Evolutionary conservation across 2,797 vertebrate genomes (phyloP), one percentile per base, ranked within the genome.

Genomic region (Acanthornis magna): DNA sequence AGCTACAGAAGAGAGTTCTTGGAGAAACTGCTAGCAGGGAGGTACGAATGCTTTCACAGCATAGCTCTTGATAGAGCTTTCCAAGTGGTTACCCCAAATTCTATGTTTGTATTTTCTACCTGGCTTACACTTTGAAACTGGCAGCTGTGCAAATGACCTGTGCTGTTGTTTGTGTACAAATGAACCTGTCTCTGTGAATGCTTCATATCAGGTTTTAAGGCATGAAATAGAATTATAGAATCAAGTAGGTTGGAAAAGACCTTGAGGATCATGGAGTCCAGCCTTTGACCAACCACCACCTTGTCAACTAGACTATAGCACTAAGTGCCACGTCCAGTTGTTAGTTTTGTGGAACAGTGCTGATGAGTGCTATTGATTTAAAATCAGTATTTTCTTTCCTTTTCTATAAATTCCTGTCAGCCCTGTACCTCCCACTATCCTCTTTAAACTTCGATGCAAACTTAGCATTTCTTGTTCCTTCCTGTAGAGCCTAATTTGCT

Each of bases 401-500:
- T 74, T 78, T 75, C 40, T 86, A 0, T 62, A 43, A 50, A 16
- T 58, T 85, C 11, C n/a, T 71, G 1, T 66, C 55, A 71, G 38
- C 13, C 34, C 5, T 48, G 13, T 63, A 55, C 60, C 16, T 88
- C 30, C 9, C 0, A 2, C 50, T 92, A 74, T 68, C 47, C 63
- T 58, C 16, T 82, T 51, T 89, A 78, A 91, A 57, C 32, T 51
- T 74, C 42, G 7, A 57, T 91, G 27, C 40, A 82, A 82, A 95
- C 38, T 54, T 70, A 63, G 32, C 58, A 26, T 70, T 85, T 92
- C 17, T 96, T 87, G 11, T 77, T 89, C 38, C 58, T 92, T 96
- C 90, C 89, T 53, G 18, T 96, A 99, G 99, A 99, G 96, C 99
- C 99, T 75, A 99, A 99, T 97, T 98, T 99, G 96, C 95, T 99